Evolutionary conservation across 2,113 vertebrate species (phyloP).

Genomic region (Microcebus jonahi): DNA sequence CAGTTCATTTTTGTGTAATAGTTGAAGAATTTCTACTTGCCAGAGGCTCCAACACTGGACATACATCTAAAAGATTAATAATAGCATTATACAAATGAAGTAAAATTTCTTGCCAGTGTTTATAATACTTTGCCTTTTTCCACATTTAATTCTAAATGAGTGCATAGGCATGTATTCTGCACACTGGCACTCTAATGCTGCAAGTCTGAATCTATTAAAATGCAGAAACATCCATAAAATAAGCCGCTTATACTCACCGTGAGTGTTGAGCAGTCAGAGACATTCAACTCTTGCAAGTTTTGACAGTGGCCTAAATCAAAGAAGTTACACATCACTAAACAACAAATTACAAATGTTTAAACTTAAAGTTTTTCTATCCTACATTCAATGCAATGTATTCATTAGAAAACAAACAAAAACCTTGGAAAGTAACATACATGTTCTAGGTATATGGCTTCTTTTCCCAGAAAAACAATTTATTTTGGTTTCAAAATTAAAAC

Average conservation of each 20-base stretch:
- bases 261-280: constrained; percentile 88
- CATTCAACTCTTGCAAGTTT: constrained; percentile 90
- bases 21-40: constrained; percentile 41
- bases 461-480: constrained; percentile 40
- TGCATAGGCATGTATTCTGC: constrained; percentile 10
- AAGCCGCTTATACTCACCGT: constrained; percentile 85
- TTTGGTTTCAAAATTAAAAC: constrained; percentile 67
- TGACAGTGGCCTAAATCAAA: constrained; percentile 83
- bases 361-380: constrained; percentile 43
- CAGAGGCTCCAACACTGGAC: neutral
- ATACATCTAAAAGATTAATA: neutral
- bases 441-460: constrained; percentile 57
- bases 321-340: constrained; percentile 57
- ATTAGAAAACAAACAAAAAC: constrained; percentile 65
- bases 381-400: constrained; percentile 46
- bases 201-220: neutral
- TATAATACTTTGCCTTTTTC: constrained; percentile 52
- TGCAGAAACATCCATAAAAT: constrained; percentile 39
- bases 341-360: constrained; percentile 48
- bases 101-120: constrained; percentile 44
- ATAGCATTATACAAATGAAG: neutral
- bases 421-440: constrained; percentile 21
- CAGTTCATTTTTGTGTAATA: constrained; percentile 17
- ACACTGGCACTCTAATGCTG: neutral
- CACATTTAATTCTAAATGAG: constrained; percentile 19